A percentile compares a stretch with the other conserved stretches of the same genome.
These are phyloP conservation scores for Alauda arvensis DNA, from an alignment of 2,797 vertebrate genomes.

Conservation along the genomic window DNA sequence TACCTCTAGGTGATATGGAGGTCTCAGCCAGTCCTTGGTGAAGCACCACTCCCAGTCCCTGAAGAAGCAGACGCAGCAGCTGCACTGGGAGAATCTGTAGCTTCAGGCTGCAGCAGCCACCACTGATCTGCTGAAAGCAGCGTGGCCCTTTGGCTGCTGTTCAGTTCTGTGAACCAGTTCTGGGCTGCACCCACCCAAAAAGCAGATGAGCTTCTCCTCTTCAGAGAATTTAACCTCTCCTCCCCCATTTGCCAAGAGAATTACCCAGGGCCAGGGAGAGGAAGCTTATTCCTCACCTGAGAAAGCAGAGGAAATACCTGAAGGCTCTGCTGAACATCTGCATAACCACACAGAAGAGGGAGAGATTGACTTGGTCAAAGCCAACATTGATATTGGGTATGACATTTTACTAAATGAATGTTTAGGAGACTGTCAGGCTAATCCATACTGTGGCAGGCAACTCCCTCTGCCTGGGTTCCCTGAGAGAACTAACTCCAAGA, in stretches of 20 bases:
- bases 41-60: background rate
- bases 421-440: background rate
- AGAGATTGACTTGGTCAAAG: background rate
- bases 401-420: background rate
- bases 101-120: background rate
- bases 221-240: background rate
- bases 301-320: background rate
- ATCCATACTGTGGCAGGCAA: background rate
- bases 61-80: background rate
- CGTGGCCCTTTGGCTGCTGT: background rate
- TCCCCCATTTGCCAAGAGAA: background rate
- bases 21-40: background rate
- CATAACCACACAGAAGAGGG: fast-evolving
- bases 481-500: background rate
- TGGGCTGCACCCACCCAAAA: background rate
- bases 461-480: background rate
- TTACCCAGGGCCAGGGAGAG: background rate
- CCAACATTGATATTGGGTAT: background rate
- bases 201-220: background rate
- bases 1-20: background rate
- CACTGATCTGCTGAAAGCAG: background rate
- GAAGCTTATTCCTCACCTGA: background rate
- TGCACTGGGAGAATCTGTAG: background rate
- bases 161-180: background rate
- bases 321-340: background rate